Evolutionary conservation across 2,797 vertebrate genomes (phyloP).

Genomic region (Coregonus sp.): DNA sequence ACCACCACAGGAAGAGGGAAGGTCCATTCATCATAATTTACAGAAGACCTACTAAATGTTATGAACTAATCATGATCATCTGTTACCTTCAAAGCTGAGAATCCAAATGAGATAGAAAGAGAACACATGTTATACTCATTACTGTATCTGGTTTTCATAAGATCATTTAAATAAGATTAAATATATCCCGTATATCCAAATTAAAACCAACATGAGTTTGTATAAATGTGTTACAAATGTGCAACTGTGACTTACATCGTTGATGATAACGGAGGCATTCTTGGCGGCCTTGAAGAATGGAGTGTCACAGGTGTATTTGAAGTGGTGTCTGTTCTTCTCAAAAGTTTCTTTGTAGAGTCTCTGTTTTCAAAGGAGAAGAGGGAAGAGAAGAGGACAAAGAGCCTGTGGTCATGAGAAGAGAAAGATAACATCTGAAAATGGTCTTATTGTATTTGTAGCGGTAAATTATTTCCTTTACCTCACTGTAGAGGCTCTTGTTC

Average conservation of each 20-base stretch:
- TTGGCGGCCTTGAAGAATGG: constrained; percentile 87
- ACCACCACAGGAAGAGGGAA: constrained; percentile 23
- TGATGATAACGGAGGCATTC: constrained; percentile 83
- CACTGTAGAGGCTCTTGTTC: constrained; percentile 92
- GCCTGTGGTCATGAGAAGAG: constrained; percentile 1
- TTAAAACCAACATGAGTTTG: too few relatives aligned
- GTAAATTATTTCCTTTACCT: constrained; percentile 69
- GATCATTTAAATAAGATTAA: not conserved
- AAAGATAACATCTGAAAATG: not conserved
- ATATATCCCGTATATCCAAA: not conserved
- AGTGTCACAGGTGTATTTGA: constrained; percentile 87
- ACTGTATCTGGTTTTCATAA: constrained; percentile 3
- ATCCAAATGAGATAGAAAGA: constrained; percentile 46
- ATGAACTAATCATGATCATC: not conserved
- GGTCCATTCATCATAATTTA: not conserved
- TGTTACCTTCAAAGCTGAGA: constrained; percentile 61
- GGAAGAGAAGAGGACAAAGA: not conserved
- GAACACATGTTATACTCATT: constrained; percentile 29
- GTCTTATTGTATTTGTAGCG: not conserved
- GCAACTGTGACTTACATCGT: constrained; percentile 79
- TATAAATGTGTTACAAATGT: not conserved
- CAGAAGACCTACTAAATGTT: not conserved
- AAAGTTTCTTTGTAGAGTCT: constrained; percentile 87
- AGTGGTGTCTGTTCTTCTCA: constrained; percentile 90
- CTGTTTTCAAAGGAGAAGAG: constrained; percentile 66